Evolutionary conservation across 2,797 vertebrate species (phyloP), one percentile per base, ranked within the genome.

Genomic region (Chromis chromis): DNA sequence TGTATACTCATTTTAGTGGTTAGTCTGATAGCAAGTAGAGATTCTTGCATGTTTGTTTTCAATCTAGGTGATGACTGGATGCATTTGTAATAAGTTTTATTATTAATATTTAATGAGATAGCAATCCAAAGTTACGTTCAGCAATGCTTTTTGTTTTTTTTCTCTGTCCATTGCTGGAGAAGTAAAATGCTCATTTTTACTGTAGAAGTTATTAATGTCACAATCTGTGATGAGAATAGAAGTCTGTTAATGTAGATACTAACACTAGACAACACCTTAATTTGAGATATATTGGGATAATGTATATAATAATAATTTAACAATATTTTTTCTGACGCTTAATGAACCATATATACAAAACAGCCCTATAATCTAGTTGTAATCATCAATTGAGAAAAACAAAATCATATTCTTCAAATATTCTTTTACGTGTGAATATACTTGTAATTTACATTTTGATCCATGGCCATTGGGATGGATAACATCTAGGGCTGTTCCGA

Each of bases 101-200:
- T 11, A 12, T 11, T 11, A 36, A 36, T 12, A 10, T 25, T 57
- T 61, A 19, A 46, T 28, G 67, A 55, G 22, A 57, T 19, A 59
- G 24, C 0, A 14, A 68, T 61, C 70, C 3, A 69, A 72, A 63
- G 24, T 61, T 19, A 39, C 50, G 13, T 12, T 55, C 48, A 71
- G 27, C 4, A 48, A 19, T 54, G 9, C 0, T 24, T 6, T 13
- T 53, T 54, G 9, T 0, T 24, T 6, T 13, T 53, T 39, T 19
- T 22, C 50, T 6, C 1, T 33, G 10, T 54, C 21, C 22, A 62
- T 21, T 21, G 13, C 36, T 52, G 40, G 13, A 61, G n/a, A 31
- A 40, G 21, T 44, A 72, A 40, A 69, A 61, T 52, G 3, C 4
- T 63, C 21, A 61, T 33, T 64, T 21, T 57, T 56, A 48, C 22